Evolutionary conservation across 2,888 invertebrate species (phyloP), one percentile per base, ranked within the genome.

Genomic region (Drosophila austrosaltans): DNA sequence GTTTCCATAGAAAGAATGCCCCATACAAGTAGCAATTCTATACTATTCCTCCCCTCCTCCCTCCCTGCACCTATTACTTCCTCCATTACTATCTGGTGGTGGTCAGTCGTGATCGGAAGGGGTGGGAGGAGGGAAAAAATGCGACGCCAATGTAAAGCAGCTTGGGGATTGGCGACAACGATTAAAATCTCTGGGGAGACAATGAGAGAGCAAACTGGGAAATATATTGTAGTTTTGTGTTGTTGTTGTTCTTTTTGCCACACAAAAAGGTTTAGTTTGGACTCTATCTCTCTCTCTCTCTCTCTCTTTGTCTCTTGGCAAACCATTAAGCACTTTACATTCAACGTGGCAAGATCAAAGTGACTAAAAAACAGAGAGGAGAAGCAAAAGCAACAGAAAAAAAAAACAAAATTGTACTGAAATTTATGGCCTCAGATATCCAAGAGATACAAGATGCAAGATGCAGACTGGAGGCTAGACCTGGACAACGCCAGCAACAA

Each of bases 111-210:
- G 83, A 83, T 83, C 88, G 88, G 83, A 81, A 82, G 78, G 71
- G 67, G 69, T 66, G 79, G 65, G 75, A 69, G 71, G 60, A 67
- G 63, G 66, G 60, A 69, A 79, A 76, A 76, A 81, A 81, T 79
- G 85, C 87, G 78, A 79, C 82, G 85, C 85, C 87, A 89, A 85
- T 85, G 89, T 89, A 85, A 85, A 85, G 82, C 87, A 85, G 89
- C 87, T 63, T 57, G 57, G 57, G 57, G 57, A 59, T 59, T 82
- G 82, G 84, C 88, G 88, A 88, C 83, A 83, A 83, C 85, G 89
- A 85, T 89, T 89, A 85, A 85, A 85, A 85, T 85, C 85, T 89
- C 85, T 80, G 72, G 84, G 82, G 89, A 54, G 30, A 44, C 54
- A 59, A 48, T 44, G 62, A 58, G 54, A 68, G 44, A 71, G 53